Evolutionary conservation across 2,888 invertebrate species (phyloP).

Genomic region (Spatulosminthurus flaviceps): DNA sequence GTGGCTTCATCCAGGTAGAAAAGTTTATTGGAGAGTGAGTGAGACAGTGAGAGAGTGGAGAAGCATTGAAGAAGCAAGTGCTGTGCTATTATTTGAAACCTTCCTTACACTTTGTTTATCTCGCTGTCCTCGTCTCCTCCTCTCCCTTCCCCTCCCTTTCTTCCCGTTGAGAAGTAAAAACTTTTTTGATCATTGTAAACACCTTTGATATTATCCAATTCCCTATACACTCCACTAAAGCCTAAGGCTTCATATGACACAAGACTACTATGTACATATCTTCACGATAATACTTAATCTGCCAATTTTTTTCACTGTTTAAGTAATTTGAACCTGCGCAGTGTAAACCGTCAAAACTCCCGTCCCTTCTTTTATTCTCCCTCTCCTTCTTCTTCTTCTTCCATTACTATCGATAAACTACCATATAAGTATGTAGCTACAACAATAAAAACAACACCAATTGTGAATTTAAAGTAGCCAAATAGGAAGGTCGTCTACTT

Average conservation of each 20-base stretch:
- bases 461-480: slow-evolving; percentile 3
- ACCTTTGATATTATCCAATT: neutral
- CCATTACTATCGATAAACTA: neutral
- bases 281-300: neutral
- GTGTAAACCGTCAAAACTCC: neutral
- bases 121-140: neutral
- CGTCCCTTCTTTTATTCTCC: too few species aligned
- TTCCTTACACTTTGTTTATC: neutral
- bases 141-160: neutral
- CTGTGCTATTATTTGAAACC: neutral
- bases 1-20: slow-evolving; percentile 1
- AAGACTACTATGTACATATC: neutral
- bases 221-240: neutral
- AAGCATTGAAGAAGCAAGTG: neutral
- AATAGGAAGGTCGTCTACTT: neutral
- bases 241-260: neutral
- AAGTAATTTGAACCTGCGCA: slow-evolving; percentile 14
- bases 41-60: neutral
- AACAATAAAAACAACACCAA: neutral
- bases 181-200: slow-evolving; percentile 7
- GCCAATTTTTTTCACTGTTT: neutral
- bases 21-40: neutral
- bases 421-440: neutral
- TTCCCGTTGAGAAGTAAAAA: neutral
- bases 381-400: neutral